Percentiles rank a stretch among this genome's conserved stretches.
Conservation (phyloP, 1,140 invertebrate species). For the Drosophila malerkotliana region DNA sequence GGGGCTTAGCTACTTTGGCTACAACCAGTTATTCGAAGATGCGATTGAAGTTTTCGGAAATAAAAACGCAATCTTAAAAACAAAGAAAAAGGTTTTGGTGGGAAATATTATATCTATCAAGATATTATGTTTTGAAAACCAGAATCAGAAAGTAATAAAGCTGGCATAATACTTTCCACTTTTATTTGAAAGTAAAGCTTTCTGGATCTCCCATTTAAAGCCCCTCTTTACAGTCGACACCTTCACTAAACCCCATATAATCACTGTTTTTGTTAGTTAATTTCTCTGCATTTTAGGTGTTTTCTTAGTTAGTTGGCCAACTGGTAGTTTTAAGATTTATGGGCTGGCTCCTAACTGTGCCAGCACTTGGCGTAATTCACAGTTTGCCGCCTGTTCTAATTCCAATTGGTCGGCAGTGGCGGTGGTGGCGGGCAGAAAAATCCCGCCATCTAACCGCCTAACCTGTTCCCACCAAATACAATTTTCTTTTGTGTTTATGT, state of each 20-base stretch:
- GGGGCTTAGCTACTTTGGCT: neutral
- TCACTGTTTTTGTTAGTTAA: neutral
- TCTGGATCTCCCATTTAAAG: neutral
- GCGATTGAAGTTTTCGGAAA: neutral
- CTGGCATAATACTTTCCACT: no score
- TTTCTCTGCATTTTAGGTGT: neutral
- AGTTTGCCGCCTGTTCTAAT: slow-evolving; percentile 72
- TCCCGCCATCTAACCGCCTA: slow-evolving; percentile 32
- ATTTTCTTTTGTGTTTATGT: slow-evolving; percentile 76
- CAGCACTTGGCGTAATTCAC: slow-evolving; percentile 58
- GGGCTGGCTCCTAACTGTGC: slow-evolving; percentile 62
- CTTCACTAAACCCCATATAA: slow-evolving; percentile 12
- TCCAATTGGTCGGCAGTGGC: slow-evolving; percentile 47
- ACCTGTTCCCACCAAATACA: slow-evolving; percentile 65
- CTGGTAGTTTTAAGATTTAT: slow-evolving; percentile 41
- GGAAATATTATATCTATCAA: neutral
- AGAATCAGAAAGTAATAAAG: neutral
- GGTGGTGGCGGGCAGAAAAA: slow-evolving; percentile 4
- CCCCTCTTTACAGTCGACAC: neutral
- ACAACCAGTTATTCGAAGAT: neutral
- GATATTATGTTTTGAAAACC: neutral
- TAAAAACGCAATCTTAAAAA: neutral
- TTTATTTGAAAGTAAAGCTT: neutral
- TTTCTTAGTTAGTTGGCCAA: slow-evolving; percentile 40
- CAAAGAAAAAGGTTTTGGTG: neutral